Percentiles rank a stretch among this genome's conserved stretches.
phyloP scores from a whole-genome alignment of 2,113 vertebrate genomes.

The Mustela nigripes region DNA sequence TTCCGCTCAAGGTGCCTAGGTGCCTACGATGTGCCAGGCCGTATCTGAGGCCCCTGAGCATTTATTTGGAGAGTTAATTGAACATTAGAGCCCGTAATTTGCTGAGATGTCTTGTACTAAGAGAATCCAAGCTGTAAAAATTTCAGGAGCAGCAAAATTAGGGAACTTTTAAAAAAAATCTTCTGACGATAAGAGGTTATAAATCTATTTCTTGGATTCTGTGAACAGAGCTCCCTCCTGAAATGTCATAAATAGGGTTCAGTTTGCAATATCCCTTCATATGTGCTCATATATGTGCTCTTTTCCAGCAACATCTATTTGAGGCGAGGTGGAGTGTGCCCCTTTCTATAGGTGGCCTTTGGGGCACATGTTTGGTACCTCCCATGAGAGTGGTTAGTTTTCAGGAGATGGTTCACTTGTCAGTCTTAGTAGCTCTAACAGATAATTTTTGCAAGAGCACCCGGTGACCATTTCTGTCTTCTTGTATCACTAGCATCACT shows the following conservation, averaged over 20 bases:
- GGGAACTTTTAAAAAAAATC: not conserved
- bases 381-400: not conserved
- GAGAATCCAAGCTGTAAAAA: not conserved
- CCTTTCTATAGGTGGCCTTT: too few species aligned
- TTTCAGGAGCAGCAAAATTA: not conserved
- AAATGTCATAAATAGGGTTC: not conserved
- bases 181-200: not conserved
- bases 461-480: constrained; percentile 38
- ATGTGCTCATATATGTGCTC: too few species aligned
- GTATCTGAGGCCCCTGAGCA: not conserved
- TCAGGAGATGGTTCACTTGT: not conserved
- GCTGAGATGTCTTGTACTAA: not conserved
- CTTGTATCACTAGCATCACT: constrained; percentile 42
- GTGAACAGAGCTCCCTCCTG: not conserved
- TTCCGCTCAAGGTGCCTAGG: not conserved
- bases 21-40: not conserved
- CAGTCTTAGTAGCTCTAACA: not conserved
- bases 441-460: constrained; percentile 16
- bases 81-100: not conserved
- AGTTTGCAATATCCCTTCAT: too few species aligned
- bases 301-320: not conserved
- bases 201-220: not conserved
- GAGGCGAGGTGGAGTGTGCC: fast-evolving
- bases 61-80: not conserved
- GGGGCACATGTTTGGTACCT: fast-evolving